A percentile compares a stretch with the other conserved stretches of the same genome.
phyloP scores from a whole-genome alignment of 2,888 invertebrate species.

The Cantharis nigra region DNA sequence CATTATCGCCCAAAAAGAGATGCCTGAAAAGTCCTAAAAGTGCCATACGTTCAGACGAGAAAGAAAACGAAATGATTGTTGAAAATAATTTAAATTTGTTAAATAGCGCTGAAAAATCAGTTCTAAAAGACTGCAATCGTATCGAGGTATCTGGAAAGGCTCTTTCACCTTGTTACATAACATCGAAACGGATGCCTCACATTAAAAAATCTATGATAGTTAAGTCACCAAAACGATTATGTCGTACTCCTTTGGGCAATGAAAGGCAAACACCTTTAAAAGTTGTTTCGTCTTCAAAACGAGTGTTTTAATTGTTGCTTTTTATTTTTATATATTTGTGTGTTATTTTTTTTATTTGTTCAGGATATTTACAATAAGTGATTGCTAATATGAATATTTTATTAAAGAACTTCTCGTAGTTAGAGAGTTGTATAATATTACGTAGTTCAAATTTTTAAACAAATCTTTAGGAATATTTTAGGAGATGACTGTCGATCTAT shows the following conservation, averaged over 20 bases:
- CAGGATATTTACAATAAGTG: not conserved
- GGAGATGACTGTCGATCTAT: not conserved
- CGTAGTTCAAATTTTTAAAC: not conserved
- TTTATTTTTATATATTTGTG: not conserved
- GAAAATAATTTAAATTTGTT: conserved; percentile 30
- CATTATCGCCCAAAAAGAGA: conserved; percentile 43
- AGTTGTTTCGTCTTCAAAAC: conserved; percentile 37
- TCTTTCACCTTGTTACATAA: conserved; percentile 34
- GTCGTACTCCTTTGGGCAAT: conserved; percentile 55
- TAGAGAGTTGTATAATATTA: not conserved
- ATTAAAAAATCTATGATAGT: conserved; percentile 64
- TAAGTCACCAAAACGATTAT: conserved; percentile 61
- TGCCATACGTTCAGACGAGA: conserved; percentile 14
- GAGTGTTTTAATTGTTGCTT: not conserved
- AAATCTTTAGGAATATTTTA: not conserved
- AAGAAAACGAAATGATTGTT: conserved; percentile 34
- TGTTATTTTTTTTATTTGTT: not conserved
- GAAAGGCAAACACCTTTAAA: conserved; percentile 65
- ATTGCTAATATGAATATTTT: not conserved
- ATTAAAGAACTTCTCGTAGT: not conserved
- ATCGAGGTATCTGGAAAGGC: conserved; percentile 9
- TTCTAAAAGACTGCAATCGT: conserved; percentile 32
- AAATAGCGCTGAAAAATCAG: conserved; percentile 28
- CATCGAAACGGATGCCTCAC: conserved; percentile 57
- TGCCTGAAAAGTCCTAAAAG: conserved; percentile 11